Conservation (phyloP, 2,888 invertebrate genomes). For the Trilocha varians region DNA sequence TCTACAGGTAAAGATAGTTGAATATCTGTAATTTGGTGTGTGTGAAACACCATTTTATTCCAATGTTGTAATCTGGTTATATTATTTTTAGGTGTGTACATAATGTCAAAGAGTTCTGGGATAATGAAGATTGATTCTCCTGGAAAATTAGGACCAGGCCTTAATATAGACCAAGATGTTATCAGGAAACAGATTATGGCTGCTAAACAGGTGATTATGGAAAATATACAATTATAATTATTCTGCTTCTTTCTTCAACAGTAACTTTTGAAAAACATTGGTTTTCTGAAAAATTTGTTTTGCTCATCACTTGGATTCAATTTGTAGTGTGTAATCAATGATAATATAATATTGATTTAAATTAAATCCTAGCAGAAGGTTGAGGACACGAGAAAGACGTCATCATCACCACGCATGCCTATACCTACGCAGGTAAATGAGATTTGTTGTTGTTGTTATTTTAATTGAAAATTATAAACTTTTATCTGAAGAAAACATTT, state of each 20-base stretch:
- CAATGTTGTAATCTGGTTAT: slow-evolving; percentile 12
- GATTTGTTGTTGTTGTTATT: no score
- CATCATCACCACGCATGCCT: slow-evolving; percentile 29
- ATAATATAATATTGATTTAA: no score
- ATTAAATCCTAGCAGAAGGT: slow-evolving; percentile 51
- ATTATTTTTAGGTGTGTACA: slow-evolving; percentile 75
- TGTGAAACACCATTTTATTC: background rate
- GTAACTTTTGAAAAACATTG: no score
- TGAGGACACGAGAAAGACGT: slow-evolving; percentile 48
- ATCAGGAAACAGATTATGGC: slow-evolving; percentile 67
- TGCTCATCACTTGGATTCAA: no score
- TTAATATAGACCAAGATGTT: slow-evolving; percentile 65
- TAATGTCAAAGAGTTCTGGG: slow-evolving; percentile 84
- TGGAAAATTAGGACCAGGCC: slow-evolving; percentile 66
- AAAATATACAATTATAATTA: no score
- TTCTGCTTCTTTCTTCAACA: no score
- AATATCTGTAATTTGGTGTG: no score
- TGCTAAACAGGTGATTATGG: slow-evolving; percentile 55
- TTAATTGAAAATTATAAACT: no score
- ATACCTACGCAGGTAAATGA: slow-evolving; percentile 35
- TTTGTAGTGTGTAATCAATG: no score
- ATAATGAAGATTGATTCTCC: slow-evolving; percentile 81
- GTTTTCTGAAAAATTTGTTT: no score
- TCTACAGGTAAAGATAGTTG: no score
- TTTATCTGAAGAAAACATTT: no score